Base-by-base conservation (phyloP, 2,888 invertebrate genomes). In the Tyria jacobaeae region DNA sequence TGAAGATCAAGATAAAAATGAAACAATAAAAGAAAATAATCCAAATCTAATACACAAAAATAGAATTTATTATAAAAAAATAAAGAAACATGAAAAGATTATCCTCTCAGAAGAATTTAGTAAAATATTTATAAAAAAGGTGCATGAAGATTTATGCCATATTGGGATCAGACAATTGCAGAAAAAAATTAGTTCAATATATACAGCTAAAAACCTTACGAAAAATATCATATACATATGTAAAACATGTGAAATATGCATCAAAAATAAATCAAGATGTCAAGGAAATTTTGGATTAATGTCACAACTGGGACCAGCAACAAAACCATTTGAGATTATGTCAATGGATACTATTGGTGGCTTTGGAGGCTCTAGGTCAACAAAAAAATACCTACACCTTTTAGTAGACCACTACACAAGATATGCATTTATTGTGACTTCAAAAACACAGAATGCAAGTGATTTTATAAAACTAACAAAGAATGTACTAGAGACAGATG, bases 91-190 rank as follows among this genome's bases (percentile, higher is more conserved):
- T 53, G 57, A 69, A 52, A 74, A 71, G 69, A 76, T 69, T 7
- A 51, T 78, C 7, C 9, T 80, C 4, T 35, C 76, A 15, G 77
- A 76, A 60, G 63, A 66, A 50, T 70, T 74, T 51, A 75, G 75
- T 61, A 74, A 60, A 60, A 66, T 41, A 34, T 12, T 73, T 14
- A 67, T 78, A 37, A 44, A 60, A 66, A 53, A 56, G 4, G 24
- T 57, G 49, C 76, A 77, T 60, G 6, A 71, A 15, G 14, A 15
- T 14, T 61, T 58, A 0, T 75, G 77, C 53, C 77, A 82, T 57
- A 70, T 78, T 15, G 70, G 73, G 27, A 60, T 50, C 24, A 49
- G 52, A 53, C 75, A 77, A 61, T 56, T 66, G 37, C 17, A 65
- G 52, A 75, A 68, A 12, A 75, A 51, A 52, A 70, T 76, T 14